These are phyloP conservation scores for Istiophorus platypterus DNA, from an alignment of 2,113 vertebrate species.

Conservation along the genomic window DNA sequence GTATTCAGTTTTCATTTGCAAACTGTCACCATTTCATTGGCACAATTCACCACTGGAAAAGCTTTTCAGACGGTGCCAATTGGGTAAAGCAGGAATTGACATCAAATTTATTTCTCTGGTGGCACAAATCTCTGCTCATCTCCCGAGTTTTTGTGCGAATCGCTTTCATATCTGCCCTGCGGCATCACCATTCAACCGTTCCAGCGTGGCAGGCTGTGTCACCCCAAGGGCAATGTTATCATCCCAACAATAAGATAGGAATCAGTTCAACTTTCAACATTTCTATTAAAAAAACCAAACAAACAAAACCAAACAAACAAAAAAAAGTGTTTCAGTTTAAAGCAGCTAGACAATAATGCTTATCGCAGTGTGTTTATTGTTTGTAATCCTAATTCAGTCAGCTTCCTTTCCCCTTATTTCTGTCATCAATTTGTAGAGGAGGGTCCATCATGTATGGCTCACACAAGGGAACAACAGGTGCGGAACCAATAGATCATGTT, in stretches of 20 bases:
- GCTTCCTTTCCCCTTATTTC: conserved; percentile 16
- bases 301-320: not conserved
- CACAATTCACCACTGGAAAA: not conserved
- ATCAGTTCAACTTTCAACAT: conserved; percentile 16
- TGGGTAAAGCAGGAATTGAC: conserved; percentile 28
- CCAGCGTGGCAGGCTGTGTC: conserved; percentile 3
- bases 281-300: not conserved
- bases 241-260: conserved; percentile 11
- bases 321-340: not conserved
- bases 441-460: not conserved
- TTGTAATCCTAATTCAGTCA: conserved; percentile 32
- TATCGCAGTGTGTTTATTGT: not conserved
- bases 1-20: not conserved
- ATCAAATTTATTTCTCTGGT: conserved; percentile 32
- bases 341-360: not conserved
- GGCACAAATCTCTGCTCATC: conserved; percentile 26
- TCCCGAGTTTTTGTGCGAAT: conserved; percentile 24
- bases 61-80: conserved; percentile 1
- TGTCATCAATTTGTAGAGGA: conserved; percentile 14
- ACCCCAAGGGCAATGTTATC: conserved; percentile 26
- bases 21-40: conserved; percentile 14
- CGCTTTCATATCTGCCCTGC: conserved; percentile 25
- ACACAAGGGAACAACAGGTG: not conserved
- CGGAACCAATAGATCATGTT: conserved; percentile 3
- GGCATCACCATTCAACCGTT: conserved; percentile 24